phyloP scores from a whole-genome alignment of 2,113 vertebrate genomes.

The Istiophorus platypterus region DNA sequence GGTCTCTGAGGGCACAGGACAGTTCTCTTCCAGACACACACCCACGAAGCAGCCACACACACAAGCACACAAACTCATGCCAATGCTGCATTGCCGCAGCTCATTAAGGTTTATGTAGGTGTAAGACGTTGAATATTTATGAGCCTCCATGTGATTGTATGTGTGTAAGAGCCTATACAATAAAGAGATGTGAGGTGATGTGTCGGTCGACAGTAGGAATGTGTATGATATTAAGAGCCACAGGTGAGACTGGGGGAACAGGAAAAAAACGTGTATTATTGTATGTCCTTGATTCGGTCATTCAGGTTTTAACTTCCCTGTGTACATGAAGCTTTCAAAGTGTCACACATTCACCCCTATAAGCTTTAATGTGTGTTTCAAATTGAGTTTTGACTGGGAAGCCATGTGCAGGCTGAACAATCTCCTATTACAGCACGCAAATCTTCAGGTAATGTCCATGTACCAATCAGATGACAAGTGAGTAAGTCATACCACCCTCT shows the following conservation, averaged over 20 bases:
- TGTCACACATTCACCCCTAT: not conserved
- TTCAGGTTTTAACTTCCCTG: not conserved
- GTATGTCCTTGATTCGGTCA: not conserved
- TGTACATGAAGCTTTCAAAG: not conserved
- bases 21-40: slow-evolving; percentile 28
- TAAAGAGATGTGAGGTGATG: slow-evolving; percentile 1
- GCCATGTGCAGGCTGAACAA: not conserved
- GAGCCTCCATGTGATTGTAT: slow-evolving; percentile 3
- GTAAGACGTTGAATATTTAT: slow-evolving; percentile 44
- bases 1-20: slow-evolving; percentile 9
- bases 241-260: not conserved
- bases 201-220: not conserved
- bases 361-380: not conserved
- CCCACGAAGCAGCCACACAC: not conserved
- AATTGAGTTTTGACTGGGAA: not conserved
- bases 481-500: not conserved
- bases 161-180: not conserved
- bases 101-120: slow-evolving; percentile 43
- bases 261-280: not conserved
- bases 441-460: not conserved
- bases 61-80: slow-evolving; percentile 2
- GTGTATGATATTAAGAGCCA: slow-evolving; percentile 1
- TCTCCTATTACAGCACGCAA: not conserved
- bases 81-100: slow-evolving; percentile 22
- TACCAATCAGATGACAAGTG: not conserved